Conservation (phyloP, 2,888 invertebrate species). For the Eupsilia transversa region DNA sequence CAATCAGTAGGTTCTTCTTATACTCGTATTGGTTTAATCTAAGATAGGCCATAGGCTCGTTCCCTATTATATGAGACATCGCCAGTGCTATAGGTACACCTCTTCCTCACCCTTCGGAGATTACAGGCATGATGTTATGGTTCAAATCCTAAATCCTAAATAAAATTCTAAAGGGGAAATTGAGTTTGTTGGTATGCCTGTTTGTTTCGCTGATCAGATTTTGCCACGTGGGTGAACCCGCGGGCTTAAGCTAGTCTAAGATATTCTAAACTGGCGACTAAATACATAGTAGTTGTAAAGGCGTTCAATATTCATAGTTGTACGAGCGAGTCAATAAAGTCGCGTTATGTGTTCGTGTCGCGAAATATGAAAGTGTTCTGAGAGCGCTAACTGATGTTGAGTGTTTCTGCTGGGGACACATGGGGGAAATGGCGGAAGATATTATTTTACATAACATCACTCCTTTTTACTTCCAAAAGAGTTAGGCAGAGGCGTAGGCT, state of each 20-base stretch:
- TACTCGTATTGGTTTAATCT: background rate
- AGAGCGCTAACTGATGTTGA: conserved; percentile 24
- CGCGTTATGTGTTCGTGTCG: conserved; percentile 23
- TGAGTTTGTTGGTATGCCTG: no score
- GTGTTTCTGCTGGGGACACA: conserved; percentile 21
- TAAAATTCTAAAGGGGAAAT: no score
- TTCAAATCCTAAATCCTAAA: background rate
- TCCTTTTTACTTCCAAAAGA: background rate
- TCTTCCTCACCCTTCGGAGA: background rate
- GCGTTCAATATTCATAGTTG: conserved; percentile 33
- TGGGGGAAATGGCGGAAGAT: background rate
- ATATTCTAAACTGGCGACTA: background rate
- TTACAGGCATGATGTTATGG: background rate
- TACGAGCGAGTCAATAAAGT: conserved; percentile 39
- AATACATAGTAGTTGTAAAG: conserved; percentile 31
- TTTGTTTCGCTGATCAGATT: no score
- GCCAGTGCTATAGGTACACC: background rate
- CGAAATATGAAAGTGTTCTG: conserved; percentile 50
- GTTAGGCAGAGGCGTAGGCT: background rate
- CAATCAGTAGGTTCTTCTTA: background rate
- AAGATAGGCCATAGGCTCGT: background rate
- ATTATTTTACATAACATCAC: background rate
- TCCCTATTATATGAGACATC: background rate
- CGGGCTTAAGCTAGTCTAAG: background rate
- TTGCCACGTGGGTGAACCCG: no score